Evolutionary conservation across 2,797 vertebrate species (phyloP), one percentile per base, ranked within the genome.

Genomic region (Philypnodon macrostomus): DNA sequence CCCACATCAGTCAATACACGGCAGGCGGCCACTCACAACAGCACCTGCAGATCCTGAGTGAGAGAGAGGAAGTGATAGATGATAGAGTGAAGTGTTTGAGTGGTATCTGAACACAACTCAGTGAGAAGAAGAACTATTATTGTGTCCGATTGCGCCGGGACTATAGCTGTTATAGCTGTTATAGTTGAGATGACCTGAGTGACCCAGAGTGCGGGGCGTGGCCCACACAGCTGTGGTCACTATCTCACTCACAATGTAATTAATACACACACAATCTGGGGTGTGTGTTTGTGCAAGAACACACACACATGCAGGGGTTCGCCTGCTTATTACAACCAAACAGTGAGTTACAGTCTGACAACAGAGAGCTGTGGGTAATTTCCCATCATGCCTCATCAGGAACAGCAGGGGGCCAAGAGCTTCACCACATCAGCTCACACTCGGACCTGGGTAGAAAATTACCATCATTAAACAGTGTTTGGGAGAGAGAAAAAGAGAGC

Each of bases 311-410:
- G 69, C 68, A 81, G 90, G 90, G 91, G 89, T 91, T 93, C 90
- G 91, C 90, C 92, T 93, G 91, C 93, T 96, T 94, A 96, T 96
- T 95, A 94, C 93, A 92, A 93, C 92, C 93, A 95, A 95, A 95
- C 93, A 95, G 92, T 91, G 89, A 93, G 91, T 93, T 91, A 94
- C 85, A 93, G 93, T 94, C 92, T 93, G 86, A 86, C 84, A 94
- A 94, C 87, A 88, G 85, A 91, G 92, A 93, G 92, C 91, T 93
- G 91, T 93, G 92, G 91, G 92, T 95, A 95, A 96, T 95, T 95
- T 95, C 92, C 93, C 93, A 95, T 94, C 94, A 95, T 93, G 94
- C 92, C 92, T 95, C 93, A 94, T 96, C 94, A 94, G 91, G 92
- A 95, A 95, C 93, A 95, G 92, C 84, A 41, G 94, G 94, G 90